These are phyloP conservation scores for Tachysurus fulvidraco DNA, from an alignment of 2,113 vertebrate genomes.

Conservation along the genomic window DNA sequence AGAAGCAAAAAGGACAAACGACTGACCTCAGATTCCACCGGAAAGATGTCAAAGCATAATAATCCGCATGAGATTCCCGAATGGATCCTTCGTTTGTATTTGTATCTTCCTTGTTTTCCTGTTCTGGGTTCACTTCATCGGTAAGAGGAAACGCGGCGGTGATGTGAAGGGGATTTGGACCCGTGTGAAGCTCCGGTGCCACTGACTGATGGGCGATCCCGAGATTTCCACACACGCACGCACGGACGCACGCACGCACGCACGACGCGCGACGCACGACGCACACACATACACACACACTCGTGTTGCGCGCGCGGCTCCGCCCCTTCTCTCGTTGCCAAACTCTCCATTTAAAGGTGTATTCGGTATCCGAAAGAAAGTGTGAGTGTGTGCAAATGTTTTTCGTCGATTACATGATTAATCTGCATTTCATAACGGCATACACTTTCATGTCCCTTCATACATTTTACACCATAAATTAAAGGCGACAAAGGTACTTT, in stretches of 20 bases:
- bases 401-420: background rate
- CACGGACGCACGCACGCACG: background rate
- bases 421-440: background rate
- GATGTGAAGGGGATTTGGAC: conserved; percentile 34
- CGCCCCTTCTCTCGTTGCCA: conserved; percentile 57
- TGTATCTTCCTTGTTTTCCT: background rate
- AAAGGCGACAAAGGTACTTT: background rate
- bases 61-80: conserved; percentile 67
- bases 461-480: background rate
- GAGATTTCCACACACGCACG: conserved; percentile 58
- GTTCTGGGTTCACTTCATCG: conserved; percentile 57
- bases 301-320: conserved; percentile 51
- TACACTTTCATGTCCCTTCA: background rate
- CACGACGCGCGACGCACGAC: conserved; percentile 3
- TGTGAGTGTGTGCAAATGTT: background rate
- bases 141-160: conserved; percentile 27
- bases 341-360: conserved; percentile 64
- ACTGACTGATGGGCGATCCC: conserved; percentile 59
- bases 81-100: conserved; percentile 1
- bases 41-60: conserved; percentile 63
- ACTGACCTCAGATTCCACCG: conserved; percentile 70
- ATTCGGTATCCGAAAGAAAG: conserved; percentile 20
- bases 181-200: conserved; percentile 52
- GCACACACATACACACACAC: conserved; percentile 6
- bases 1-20: conserved; percentile 17